A percentile compares a stretch with the other conserved stretches of the same genome.
Conservation (phyloP, 1,140 invertebrate genomes). For the Thaumatotibia leucotreta region DNA sequence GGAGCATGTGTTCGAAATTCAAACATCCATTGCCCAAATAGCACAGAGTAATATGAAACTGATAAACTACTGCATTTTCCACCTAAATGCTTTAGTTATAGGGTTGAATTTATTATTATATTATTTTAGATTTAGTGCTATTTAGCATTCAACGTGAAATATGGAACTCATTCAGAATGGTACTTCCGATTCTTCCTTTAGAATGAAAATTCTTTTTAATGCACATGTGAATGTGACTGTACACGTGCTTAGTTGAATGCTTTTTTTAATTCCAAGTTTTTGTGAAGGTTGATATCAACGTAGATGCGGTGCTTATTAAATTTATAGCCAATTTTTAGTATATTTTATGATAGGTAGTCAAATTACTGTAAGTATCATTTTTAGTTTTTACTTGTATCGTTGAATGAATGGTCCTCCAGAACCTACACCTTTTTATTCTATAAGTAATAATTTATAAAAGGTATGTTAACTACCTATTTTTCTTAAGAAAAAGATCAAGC, state of each 20-base stretch:
- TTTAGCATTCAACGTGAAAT: constrained; percentile 7
- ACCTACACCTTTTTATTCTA: not conserved
- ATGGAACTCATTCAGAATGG: constrained; percentile 22
- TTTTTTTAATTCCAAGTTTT: constrained; percentile 22
- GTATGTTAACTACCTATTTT: too few relatives aligned
- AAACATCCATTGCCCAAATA: not conserved
- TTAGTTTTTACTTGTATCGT: too few relatives aligned
- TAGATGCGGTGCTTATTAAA: not conserved
- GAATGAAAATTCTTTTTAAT: constrained; percentile 18
- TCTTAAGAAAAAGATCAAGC: too few relatives aligned
- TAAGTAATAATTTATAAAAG: too few relatives aligned
- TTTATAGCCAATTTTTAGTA: not conserved
- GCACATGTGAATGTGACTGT: constrained; percentile 28
- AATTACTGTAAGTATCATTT: not conserved
- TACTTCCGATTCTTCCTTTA: constrained; percentile 29
- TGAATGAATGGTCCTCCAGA: too few relatives aligned
- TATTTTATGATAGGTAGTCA: too few relatives aligned
- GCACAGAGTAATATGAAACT: not conserved
- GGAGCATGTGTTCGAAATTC: constrained; percentile 10
- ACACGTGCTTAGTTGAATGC: constrained; percentile 27
- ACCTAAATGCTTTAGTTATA: not conserved
- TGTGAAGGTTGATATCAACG: not conserved
- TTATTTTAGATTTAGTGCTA: not conserved
- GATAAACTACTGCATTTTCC: not conserved
- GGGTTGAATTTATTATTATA: not conserved